Conservation (phyloP, 1,140 invertebrate genomes). For the Drosophila oshimai region DNA sequence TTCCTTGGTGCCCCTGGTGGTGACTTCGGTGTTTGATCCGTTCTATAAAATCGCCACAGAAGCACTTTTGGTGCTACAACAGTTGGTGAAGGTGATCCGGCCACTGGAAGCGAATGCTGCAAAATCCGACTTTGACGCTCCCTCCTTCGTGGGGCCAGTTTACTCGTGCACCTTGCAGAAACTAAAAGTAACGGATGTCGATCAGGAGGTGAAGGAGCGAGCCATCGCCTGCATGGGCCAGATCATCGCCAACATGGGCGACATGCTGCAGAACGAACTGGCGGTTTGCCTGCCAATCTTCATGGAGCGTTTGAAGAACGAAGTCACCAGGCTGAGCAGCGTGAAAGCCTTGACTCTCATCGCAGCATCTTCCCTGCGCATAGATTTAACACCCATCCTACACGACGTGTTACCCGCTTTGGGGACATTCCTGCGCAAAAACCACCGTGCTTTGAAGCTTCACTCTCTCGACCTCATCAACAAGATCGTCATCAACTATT, state of each 20-base stretch:
- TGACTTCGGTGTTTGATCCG: constrained; percentile 94
- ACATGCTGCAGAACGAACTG: constrained; percentile 89
- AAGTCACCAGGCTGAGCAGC: constrained; percentile 97
- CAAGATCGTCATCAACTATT: constrained; percentile 94
- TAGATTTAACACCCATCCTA: constrained; percentile 93
- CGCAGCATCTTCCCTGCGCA: constrained; percentile 93
- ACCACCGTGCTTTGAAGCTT: constrained; percentile 97
- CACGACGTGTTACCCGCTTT: constrained; percentile 95
- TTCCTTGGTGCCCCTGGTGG: constrained; percentile 93
- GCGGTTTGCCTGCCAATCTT: constrained; percentile 95
- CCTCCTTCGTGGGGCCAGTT: constrained; percentile 90
- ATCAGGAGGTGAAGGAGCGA: constrained; percentile 99
- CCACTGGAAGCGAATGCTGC: constrained; percentile 87
- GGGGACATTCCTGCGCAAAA: constrained; percentile 97
- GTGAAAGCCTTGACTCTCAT: constrained; percentile 98
- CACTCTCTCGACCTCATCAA: constrained; percentile 95
- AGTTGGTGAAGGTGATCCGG: constrained; percentile 96
- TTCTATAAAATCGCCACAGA: constrained; percentile 99
- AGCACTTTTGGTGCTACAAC: constrained; percentile 95
- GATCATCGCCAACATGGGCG: constrained; percentile 95
- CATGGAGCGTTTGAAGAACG: constrained; percentile 96
- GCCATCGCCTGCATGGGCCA: constrained; percentile 99
- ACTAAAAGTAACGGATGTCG: constrained; percentile 96
- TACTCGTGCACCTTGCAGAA: constrained; percentile 93
- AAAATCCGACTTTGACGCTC: constrained; percentile 88